A percentile compares a stretch with the other conserved stretches of the same genome.
Conservation (phyloP, 2,888 invertebrate species). For the Drosophila acutilabella region DNA sequence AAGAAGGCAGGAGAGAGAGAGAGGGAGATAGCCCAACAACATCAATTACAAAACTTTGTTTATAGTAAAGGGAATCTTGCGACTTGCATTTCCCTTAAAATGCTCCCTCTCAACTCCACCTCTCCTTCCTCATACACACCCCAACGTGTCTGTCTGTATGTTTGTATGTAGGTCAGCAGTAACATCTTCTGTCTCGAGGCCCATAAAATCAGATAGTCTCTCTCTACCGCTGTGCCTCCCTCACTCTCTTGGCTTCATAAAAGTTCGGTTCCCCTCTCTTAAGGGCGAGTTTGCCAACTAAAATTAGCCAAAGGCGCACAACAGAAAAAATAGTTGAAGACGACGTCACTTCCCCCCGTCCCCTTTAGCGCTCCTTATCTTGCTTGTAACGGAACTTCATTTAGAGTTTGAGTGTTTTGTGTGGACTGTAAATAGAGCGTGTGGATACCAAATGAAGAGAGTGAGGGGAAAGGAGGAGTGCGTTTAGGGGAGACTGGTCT, state of each 20-base stretch:
- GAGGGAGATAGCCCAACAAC: constrained; percentile 10
- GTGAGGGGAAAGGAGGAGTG: not conserved
- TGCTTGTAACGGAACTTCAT: constrained; percentile 29
- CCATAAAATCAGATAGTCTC: constrained; percentile 63
- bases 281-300: constrained; percentile 51
- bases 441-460: not conserved
- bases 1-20: constrained; percentile 6
- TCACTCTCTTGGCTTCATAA: not conserved
- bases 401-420: not conserved
- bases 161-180: constrained; percentile 59
- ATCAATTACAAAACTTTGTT: constrained; percentile 66
- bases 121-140: not conserved
- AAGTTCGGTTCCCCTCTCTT: constrained; percentile 4
- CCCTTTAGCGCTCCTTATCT: not conserved
- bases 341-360: constrained; percentile 37
- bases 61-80: constrained; percentile 45
- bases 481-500: constrained; percentile 14
- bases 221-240: constrained; percentile 1
- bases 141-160: not conserved
- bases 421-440: not conserved
- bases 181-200: constrained; percentile 49
- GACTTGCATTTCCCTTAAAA: constrained; percentile 47
- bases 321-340: constrained; percentile 42
- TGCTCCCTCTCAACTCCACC: constrained; percentile 26
- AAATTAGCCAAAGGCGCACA: constrained; percentile 57